Percentiles rank a stretch among this genome's conserved stretches.
These are phyloP conservation scores for Muscina levida DNA, from an alignment of 2,888 invertebrate species.

Conservation along the genomic window DNA sequence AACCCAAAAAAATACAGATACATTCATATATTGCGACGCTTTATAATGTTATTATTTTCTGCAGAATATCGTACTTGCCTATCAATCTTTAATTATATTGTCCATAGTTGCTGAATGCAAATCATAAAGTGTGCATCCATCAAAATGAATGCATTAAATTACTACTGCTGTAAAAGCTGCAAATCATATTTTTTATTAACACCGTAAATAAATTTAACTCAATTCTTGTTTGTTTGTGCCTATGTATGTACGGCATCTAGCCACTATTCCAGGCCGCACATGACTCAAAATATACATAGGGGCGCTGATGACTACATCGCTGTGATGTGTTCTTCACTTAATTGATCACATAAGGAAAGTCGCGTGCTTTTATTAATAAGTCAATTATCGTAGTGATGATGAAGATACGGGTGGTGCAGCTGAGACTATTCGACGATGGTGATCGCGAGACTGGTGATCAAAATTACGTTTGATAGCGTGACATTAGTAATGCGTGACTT, in stretches of 20 bases:
- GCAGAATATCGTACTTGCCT: too few species aligned
- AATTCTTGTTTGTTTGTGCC: conserved; percentile 52
- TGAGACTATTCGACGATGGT: not conserved
- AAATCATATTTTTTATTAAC: conserved; percentile 59
- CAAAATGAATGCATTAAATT: too few species aligned
- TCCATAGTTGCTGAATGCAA: too few species aligned
- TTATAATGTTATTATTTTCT: too few species aligned
- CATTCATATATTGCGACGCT: too few species aligned
- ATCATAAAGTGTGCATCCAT: too few species aligned
- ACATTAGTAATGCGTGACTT: conserved; percentile 69
- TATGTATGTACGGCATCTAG: conserved; percentile 5
- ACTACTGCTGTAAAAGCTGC: too few species aligned
- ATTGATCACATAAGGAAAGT: conserved; percentile 64
- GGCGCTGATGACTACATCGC: conserved; percentile 50
- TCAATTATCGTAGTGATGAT: conserved; percentile 26
- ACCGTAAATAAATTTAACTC: conserved; percentile 61
- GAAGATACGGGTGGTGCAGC: conserved; percentile 26
- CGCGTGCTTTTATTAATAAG: conserved; percentile 66
- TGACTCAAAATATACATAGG: conserved; percentile 11
- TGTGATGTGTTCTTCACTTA: conserved; percentile 49
- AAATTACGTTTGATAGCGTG: conserved; percentile 54
- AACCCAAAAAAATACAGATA: too few species aligned
- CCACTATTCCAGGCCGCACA: not conserved
- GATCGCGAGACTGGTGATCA: conserved; percentile 3
- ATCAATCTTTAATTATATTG: too few species aligned